These are phyloP conservation scores for Mimumesa dahlbomi DNA, from an alignment of 2,888 invertebrate genomes.

Conservation along the genomic window DNA sequence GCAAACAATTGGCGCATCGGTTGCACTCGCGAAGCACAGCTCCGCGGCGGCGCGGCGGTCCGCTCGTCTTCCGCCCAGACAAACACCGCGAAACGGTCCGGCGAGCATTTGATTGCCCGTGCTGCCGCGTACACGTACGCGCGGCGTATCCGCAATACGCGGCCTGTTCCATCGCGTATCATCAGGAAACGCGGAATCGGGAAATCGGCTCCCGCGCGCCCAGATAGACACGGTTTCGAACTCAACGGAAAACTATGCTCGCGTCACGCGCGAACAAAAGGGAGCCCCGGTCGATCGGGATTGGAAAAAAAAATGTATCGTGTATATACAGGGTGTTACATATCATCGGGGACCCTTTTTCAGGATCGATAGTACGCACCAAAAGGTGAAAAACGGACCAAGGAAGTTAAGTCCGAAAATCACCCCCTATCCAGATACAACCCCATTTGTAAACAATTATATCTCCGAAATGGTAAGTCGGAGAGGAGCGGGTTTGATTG, in stretches of 20 bases:
- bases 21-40: slow-evolving; percentile 39
- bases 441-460: too few relatives aligned
- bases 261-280: background rate
- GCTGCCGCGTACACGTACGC: slow-evolving; percentile 76
- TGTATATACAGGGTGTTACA: too few relatives aligned
- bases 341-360: too few relatives aligned
- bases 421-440: too few relatives aligned
- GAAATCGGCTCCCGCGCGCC: slow-evolving; percentile 49
- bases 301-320: background rate
- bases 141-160: slow-evolving; percentile 67
- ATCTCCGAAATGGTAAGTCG: too few relatives aligned
- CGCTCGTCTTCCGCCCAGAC: slow-evolving; percentile 78
- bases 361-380: too few relatives aligned
- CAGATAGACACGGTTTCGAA: background rate
- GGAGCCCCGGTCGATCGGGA: background rate
- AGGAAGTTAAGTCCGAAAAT: too few relatives aligned
- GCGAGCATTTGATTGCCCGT: slow-evolving; percentile 79
- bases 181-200: slow-evolving; percentile 62
- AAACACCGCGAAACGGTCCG: slow-evolving; percentile 75
- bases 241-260: too few relatives aligned
- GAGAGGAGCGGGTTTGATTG: too few relatives aligned
- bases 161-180: slow-evolving; percentile 49
- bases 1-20: slow-evolving; percentile 76
- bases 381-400: too few relatives aligned
- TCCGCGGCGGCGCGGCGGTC: slow-evolving; percentile 63